Conservation (phyloP, 2,113 vertebrate species). For the Hipposideros armiger region DNA sequence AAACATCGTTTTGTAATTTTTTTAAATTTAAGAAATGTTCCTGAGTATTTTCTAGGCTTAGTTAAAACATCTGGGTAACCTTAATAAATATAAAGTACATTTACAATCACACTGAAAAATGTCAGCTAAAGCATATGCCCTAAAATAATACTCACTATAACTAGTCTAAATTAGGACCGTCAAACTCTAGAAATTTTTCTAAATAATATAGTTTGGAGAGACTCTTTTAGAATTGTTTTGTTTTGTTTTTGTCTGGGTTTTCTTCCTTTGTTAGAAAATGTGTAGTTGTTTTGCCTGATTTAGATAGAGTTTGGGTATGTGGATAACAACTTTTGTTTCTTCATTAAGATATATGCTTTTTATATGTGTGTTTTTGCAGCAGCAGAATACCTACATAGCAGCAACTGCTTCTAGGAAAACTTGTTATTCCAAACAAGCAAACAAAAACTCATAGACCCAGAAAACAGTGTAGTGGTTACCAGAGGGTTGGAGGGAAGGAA, state of each 20-base stretch:
- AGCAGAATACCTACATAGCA: neutral
- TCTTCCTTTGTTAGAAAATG: neutral
- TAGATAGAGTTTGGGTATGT: neutral
- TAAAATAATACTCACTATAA: neutral
- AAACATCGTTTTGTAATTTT: slow-evolving; percentile 4
- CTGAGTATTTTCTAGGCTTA: neutral
- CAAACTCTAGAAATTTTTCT: neutral
- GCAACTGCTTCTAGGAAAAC: slow-evolving; percentile 47
- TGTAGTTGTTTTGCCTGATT: neutral
- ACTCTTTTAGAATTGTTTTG: neutral
- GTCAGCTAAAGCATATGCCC: neutral
- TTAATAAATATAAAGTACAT: neutral
- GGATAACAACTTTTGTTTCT: neutral
- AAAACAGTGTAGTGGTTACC: too few relatives aligned
- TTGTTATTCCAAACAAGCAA: slow-evolving; percentile 2
- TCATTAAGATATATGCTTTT: neutral
- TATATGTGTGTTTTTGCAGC: neutral
- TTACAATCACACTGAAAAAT: neutral
- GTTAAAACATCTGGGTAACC: neutral
- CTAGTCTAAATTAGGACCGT: neutral
- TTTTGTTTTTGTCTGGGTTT: neutral
- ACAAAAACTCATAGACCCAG: too few relatives aligned
- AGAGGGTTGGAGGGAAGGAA: too few relatives aligned
- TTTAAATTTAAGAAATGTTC: neutral
- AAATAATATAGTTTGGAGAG: neutral